phyloP scores from a whole-genome alignment of 2,888 invertebrate genomes.

The Mechanitis mazaeus region DNA sequence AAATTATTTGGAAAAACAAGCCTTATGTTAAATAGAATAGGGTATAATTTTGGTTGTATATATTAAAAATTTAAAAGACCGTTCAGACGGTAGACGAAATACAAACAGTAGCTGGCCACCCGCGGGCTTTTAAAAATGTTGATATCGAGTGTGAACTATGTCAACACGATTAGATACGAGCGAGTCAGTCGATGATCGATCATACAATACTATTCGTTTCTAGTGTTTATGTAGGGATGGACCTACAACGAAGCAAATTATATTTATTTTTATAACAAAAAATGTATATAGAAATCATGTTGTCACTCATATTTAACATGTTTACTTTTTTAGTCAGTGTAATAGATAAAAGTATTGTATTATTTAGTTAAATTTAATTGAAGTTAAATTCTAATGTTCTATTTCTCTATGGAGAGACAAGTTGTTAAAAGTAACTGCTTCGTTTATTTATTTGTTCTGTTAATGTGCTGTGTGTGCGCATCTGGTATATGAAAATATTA shows the following conservation, averaged over 20 bases:
- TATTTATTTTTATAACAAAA: no score
- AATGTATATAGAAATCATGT: no score
- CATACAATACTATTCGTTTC: constrained; percentile 48
- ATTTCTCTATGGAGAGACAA: no score
- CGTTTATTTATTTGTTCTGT: no score
- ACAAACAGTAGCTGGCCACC: constrained; percentile 73
- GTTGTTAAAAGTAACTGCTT: no score
- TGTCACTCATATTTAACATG: no score
- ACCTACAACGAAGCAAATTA: neutral
- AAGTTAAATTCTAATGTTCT: no score
- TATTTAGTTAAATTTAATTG: no score
- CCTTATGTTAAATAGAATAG: constrained; percentile 12
- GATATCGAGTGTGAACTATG: constrained; percentile 58
- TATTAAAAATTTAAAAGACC: constrained; percentile 34
- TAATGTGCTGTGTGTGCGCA: no score
- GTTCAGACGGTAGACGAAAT: constrained; percentile 54
- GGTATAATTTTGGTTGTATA: constrained; percentile 4
- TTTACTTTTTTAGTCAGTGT: no score
- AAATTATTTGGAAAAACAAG: constrained; percentile 28
- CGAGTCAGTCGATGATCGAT: constrained; percentile 56
- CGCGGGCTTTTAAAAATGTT: constrained; percentile 57
- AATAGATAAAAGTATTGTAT: no score
- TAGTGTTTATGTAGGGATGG: constrained; percentile 50
- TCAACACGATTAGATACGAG: constrained; percentile 61
- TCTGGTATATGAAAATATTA: neutral